A percentile compares a stretch with the other conserved stretches of the same genome.
Evolutionary conservation across 1,140 invertebrate species (phyloP).

Genomic region (Pemphigus obesinymphae): DNA sequence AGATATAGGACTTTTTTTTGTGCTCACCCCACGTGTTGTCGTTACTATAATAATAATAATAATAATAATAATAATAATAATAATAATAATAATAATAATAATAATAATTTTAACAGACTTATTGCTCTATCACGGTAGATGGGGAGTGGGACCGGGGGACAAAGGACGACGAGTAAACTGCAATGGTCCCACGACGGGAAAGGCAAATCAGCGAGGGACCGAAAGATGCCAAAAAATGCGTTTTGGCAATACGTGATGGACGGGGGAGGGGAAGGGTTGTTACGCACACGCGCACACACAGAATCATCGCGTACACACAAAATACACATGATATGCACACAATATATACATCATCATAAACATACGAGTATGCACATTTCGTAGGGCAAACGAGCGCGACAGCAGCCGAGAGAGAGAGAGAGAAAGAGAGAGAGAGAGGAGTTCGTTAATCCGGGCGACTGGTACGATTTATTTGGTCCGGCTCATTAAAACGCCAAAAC

Average conservation of each 20-base stretch:
- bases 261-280: background rate
- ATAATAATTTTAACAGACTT: background rate
- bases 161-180: background rate
- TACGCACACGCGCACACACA: background rate
- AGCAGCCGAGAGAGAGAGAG: background rate
- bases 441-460: conserved; percentile 20
- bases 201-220: background rate
- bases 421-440: background rate
- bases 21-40: too few relatives aligned
- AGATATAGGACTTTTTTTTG: too few relatives aligned
- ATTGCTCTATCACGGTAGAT: too few relatives aligned
- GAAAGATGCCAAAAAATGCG: conserved; percentile 33
- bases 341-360: too few relatives aligned
- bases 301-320: background rate
- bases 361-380: background rate
- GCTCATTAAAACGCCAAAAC: conserved; percentile 39
- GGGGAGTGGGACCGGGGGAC: too few relatives aligned
- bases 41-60: too few relatives aligned
- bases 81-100: too few relatives aligned
- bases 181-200: too few relatives aligned
- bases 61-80: background rate
- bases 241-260: conserved; percentile 7
- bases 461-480: conserved; percentile 35
- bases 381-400: too few relatives aligned
- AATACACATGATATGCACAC: too few relatives aligned